These are phyloP conservation scores for Halocynthia roretzi DNA, from an alignment of 23 tunicate species.

Conservation along the genomic window DNA sequence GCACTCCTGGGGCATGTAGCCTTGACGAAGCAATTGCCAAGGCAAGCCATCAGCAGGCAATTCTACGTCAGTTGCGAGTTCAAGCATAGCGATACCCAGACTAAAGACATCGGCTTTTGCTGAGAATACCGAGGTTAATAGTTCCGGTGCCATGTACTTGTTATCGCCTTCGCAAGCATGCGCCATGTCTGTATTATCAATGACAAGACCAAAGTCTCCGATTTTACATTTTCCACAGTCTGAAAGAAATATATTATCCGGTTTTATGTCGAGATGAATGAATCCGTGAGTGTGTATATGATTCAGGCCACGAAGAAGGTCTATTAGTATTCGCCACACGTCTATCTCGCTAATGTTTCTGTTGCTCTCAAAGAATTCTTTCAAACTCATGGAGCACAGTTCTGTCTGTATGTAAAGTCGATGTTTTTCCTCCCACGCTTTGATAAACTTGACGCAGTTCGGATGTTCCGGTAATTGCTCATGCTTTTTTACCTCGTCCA, in stretches of 20 bases:
- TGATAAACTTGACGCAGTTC: slow-evolving; percentile 67
- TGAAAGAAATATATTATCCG: slow-evolving; percentile 67
- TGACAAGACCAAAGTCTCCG: slow-evolving; percentile 80
- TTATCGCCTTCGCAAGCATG: slow-evolving; percentile 85
- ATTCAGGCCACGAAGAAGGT: slow-evolving; percentile 59
- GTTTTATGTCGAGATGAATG: slow-evolving; percentile 84
- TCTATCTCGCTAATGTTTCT: slow-evolving; percentile 22
- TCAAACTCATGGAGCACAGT: slow-evolving; percentile 61
- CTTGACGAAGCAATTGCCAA: slow-evolving; percentile 73
- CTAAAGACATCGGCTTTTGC: slow-evolving; percentile 85
- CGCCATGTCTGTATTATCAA: slow-evolving; percentile 33
- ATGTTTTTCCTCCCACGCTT: slow-evolving; percentile 94
- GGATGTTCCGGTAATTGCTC: slow-evolving; percentile 69
- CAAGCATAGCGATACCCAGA: slow-evolving; percentile 76
- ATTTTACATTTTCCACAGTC: slow-evolving; percentile 56
- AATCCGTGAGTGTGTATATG: slow-evolving; percentile 75
- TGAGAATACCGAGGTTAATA: slow-evolving; percentile 51
- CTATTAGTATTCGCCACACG: slow-evolving; percentile 65
- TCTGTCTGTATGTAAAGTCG: slow-evolving; percentile 82
- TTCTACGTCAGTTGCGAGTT: slow-evolving; percentile 50
- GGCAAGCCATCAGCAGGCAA: slow-evolving; percentile 57
- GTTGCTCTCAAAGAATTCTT: slow-evolving; percentile 39
- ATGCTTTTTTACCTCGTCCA: slow-evolving; percentile 75
- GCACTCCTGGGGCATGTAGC: slow-evolving; percentile 67
- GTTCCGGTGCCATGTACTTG: slow-evolving; percentile 84